Evolutionary conservation across 2,888 invertebrate genomes (phyloP).

Genomic region (Zhuqinia jingwanae): DNA sequence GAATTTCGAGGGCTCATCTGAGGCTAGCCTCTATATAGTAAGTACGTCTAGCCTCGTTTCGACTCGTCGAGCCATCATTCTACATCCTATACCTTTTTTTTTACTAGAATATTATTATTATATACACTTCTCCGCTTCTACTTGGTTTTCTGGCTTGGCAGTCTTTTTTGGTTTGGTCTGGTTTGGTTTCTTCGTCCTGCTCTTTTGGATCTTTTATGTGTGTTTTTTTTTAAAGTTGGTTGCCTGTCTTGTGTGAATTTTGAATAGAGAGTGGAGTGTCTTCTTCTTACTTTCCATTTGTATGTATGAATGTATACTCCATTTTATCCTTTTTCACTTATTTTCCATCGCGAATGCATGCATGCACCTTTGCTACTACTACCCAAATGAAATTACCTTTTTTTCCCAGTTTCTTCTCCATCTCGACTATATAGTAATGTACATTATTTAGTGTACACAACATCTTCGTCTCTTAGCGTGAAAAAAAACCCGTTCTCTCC

Average conservation of each 20-base stretch:
- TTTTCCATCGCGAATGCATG: too few relatives aligned
- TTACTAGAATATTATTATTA: conserved; percentile 17
- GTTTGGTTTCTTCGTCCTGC: not conserved
- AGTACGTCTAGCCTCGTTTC: not conserved
- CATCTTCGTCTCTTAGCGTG: too few relatives aligned
- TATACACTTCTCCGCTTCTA: conserved; percentile 20
- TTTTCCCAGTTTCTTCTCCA: not conserved
- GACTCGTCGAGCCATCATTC: not conserved
- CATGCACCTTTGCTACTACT: too few relatives aligned
- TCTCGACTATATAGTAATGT: conserved; percentile 14
- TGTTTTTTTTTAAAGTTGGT: too few relatives aligned
- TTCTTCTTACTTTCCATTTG: too few relatives aligned
- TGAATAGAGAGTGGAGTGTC: too few relatives aligned
- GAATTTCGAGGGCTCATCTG: conserved; percentile 67
- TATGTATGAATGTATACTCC: too few relatives aligned
- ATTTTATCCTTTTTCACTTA: too few relatives aligned
- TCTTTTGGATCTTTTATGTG: too few relatives aligned
- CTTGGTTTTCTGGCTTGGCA: conserved; percentile 38
- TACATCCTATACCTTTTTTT: not conserved
- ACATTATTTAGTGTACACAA: conserved; percentile 10
- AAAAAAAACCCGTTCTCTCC: too few relatives aligned
- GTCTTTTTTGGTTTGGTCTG: conserved; percentile 15
- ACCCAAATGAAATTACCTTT: not conserved
- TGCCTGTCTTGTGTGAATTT: too few relatives aligned
- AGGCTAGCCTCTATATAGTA: conserved; percentile 49